Conservation (phyloP, 2,797 vertebrate species). For the Champsocephalus gunnari region DNA sequence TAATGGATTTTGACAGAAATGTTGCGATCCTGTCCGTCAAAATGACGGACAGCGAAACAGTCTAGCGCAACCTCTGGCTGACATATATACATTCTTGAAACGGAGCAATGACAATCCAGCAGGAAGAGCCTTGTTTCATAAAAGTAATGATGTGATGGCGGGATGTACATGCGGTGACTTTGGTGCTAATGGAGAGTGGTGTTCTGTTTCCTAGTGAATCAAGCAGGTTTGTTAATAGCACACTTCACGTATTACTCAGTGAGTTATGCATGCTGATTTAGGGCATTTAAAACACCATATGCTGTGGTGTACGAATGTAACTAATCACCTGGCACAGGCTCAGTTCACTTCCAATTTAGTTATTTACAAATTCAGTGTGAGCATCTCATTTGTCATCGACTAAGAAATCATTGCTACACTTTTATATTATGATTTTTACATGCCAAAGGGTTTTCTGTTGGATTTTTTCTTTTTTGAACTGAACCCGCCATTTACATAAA, state of each 20-base stretch:
- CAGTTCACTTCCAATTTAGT: constrained; percentile 32
- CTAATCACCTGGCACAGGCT: constrained; percentile 23
- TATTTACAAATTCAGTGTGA: neutral
- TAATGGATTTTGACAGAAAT: no score
- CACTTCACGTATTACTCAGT: constrained; percentile 5
- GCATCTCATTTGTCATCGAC: neutral
- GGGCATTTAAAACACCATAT: neutral
- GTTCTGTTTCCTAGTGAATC: constrained; percentile 1
- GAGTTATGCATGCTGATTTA: constrained; percentile 5
- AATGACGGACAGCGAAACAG: no score
- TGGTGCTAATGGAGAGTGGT: constrained; percentile 16
- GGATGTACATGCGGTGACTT: constrained; percentile 9
- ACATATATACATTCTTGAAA: neutral
- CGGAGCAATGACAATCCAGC: constrained; percentile 24
- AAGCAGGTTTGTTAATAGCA: constrained; percentile 1
- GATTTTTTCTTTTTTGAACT: constrained; percentile 34
- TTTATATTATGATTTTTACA: constrained; percentile 14
- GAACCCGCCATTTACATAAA: constrained; percentile 28
- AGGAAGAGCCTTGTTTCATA: constrained; percentile 22
- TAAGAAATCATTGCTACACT: neutral
- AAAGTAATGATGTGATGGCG: constrained; percentile 21
- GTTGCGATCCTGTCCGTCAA: no score
- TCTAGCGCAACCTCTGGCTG: no score
- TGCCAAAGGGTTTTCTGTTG: neutral
- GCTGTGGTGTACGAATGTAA: constrained; percentile 14